Evolutionary conservation across 2,797 vertebrate species (phyloP).

Genomic region (Eidolon dupreanum): DNA sequence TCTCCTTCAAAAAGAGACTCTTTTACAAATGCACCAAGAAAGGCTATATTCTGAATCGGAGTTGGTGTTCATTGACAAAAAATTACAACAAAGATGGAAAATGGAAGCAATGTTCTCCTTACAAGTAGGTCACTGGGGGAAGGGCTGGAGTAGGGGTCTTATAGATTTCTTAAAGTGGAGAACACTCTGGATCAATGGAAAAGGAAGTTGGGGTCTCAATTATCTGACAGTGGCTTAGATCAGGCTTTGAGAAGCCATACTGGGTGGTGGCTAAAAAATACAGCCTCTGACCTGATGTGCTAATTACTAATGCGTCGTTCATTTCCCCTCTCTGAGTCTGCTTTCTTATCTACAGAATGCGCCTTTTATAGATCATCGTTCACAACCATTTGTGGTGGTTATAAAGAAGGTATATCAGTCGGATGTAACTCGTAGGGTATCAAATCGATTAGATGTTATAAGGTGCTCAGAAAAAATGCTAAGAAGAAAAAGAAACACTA

Average conservation of each 20-base stretch:
- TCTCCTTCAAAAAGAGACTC: not conserved
- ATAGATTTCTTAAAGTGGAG: not conserved
- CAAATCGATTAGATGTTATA: not conserved
- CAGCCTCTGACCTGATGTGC: not conserved
- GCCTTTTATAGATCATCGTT: not conserved
- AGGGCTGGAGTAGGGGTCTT: fast-evolving
- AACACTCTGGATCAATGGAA: not conserved
- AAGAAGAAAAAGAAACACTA: too few relatives aligned
- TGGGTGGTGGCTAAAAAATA: not conserved
- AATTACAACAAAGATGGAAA: constrained; percentile 55
- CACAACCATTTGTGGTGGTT: too few relatives aligned
- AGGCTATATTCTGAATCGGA: constrained; percentile 58
- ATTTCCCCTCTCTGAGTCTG: not conserved
- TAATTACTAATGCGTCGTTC: not conserved
- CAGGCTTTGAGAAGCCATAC: not conserved
- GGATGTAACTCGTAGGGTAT: not conserved
- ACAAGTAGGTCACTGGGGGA: not conserved
- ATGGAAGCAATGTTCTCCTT: constrained; percentile 73
- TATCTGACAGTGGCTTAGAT: not conserved
- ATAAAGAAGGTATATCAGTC: not conserved
- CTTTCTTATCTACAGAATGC: not conserved
- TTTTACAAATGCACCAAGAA: not conserved
- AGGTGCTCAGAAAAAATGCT: too few relatives aligned
- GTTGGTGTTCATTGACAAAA: constrained; percentile 61
- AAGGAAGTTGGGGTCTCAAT: not conserved